phyloP scores from a whole-genome alignment of 2,113 vertebrate genomes.

The Pogonocichla stellata region DNA sequence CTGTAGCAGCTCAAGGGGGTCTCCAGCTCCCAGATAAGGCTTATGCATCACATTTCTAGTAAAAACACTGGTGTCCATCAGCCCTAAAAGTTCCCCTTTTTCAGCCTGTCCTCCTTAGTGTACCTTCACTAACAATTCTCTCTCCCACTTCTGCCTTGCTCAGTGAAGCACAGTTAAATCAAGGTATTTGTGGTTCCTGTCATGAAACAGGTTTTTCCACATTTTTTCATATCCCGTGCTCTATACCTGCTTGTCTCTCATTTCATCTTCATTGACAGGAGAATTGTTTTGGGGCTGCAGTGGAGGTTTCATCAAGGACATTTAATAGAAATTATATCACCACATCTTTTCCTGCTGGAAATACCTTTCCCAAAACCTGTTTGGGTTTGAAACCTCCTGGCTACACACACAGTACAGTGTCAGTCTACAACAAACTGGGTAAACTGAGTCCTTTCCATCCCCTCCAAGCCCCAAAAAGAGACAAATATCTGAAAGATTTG shows the following conservation, averaged over 20 bases:
- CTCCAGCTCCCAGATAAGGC: not conserved
- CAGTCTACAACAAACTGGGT: not conserved
- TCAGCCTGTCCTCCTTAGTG: not conserved
- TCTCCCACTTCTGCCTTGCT: not conserved
- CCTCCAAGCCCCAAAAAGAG: not conserved
- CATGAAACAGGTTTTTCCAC: constrained; percentile 21
- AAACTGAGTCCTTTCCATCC: not conserved
- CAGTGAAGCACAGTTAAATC: not conserved
- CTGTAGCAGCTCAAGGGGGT: not conserved
- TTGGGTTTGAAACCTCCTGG: not conserved
- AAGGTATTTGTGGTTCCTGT: not conserved
- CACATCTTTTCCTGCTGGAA: not conserved
- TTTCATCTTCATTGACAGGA: not conserved
- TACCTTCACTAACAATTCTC: not conserved
- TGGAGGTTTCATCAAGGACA: not conserved
- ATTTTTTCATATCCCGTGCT: not conserved
- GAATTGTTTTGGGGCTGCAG: not conserved
- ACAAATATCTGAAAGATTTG: not conserved
- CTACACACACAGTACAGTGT: not conserved
- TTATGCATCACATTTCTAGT: not conserved
- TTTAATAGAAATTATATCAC: not conserved
- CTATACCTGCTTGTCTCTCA: not conserved
- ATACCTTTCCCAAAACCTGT: not conserved
- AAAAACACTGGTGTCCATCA: not conserved
- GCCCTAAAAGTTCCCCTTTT: not conserved